Evolutionary conservation across 2,113 vertebrate species (phyloP).

Genomic region (Cettia cetti): DNA sequence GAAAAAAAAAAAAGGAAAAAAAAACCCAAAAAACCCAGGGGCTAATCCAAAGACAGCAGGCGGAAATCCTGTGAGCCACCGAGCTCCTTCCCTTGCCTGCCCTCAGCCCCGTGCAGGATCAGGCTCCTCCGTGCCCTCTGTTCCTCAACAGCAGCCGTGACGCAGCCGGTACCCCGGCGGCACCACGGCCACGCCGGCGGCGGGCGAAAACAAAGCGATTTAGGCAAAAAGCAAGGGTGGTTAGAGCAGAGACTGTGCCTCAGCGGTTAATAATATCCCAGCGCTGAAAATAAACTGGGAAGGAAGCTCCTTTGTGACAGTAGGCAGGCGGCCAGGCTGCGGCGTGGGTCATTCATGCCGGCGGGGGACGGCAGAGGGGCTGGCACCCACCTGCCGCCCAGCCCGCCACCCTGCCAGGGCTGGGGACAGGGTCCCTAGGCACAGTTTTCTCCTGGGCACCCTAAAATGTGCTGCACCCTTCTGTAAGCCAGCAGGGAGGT

Average conservation of each 20-base stretch:
- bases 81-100: neutral
- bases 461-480: accelerated
- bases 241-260: conserved; percentile 60
- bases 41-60: conserved; percentile 12
- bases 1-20: too few relatives aligned
- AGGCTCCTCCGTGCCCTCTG: neutral
- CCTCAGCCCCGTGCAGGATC: neutral
- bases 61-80: neutral
- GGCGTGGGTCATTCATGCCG: conserved; percentile 82
- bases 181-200: neutral
- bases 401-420: accelerated
- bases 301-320: conserved; percentile 95
- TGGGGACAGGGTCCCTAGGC: accelerated
- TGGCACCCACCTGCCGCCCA: conserved; percentile 52
- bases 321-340: conserved; percentile 84
- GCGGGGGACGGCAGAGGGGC: conserved; percentile 57
- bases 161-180: neutral
- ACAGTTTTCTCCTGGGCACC: accelerated
- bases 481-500: neutral
- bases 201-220: neutral
- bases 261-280: conserved; percentile 85
- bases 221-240: conserved; percentile 23
- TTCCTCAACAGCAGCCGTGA: conserved; percentile 39
- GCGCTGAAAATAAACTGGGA: conserved; percentile 88
- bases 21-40: neutral